phyloP scores from a whole-genome alignment of 2,888 invertebrate species.

The Drosophila planitibia region DNA sequence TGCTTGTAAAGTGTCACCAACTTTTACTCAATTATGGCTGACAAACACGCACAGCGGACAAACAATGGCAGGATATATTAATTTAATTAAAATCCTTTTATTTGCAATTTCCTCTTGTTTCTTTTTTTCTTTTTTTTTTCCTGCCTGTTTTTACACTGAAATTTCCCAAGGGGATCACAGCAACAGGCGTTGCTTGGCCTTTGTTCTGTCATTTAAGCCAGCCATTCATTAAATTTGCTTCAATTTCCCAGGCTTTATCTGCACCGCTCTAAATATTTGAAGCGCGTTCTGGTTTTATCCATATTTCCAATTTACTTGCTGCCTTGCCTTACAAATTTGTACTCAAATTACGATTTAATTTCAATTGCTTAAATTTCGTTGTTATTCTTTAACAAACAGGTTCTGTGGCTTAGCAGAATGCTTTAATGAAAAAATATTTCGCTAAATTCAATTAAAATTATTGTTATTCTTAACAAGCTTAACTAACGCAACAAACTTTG shows the following conservation, averaged over 20 bases:
- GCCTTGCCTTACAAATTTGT: background rate
- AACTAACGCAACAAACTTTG: background rate
- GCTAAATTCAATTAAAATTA: background rate
- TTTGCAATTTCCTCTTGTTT: conserved; percentile 47
- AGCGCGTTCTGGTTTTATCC: background rate
- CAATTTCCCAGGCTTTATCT: conserved; percentile 7
- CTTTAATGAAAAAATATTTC: background rate
- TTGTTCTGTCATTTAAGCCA: conserved; percentile 10
- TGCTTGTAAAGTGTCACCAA: conserved; percentile 70
- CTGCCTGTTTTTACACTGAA: conserved; percentile 1
- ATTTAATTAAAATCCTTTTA: conserved; percentile 81
- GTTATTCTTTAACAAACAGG: background rate
- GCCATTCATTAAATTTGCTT: conserved; percentile 27
- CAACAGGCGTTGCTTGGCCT: conserved; percentile 13
- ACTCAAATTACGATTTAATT: background rate
- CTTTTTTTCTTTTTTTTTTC: conserved; percentile 9
- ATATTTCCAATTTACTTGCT: no score
- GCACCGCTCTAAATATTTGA: background rate
- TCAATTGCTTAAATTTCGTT: background rate
- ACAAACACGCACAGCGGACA: conserved; percentile 57
- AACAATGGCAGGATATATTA: conserved; percentile 74
- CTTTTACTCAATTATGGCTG: conserved; percentile 76
- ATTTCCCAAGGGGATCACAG: conserved; percentile 32
- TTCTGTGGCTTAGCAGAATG: background rate
- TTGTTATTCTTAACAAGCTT: conserved; percentile 14